A percentile compares a stretch with the other conserved stretches of the same genome.
These are phyloP conservation scores for Tipula unca DNA, from an alignment of 2,888 invertebrate genomes.

Conservation along the genomic window DNA sequence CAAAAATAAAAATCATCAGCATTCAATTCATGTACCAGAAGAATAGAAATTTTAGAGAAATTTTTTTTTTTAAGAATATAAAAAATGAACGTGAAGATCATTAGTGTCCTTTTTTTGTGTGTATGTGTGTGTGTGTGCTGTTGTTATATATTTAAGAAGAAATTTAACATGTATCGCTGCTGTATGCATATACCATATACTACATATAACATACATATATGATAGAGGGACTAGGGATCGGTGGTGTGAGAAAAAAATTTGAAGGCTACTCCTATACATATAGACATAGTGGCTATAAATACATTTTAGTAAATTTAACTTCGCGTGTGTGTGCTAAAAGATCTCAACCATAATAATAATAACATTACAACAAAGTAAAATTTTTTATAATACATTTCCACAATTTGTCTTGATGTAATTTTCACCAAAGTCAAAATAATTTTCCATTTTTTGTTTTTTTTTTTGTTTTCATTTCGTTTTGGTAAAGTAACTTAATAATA, in stretches of 20 bases:
- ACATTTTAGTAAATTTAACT: too few species aligned
- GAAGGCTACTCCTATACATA: background rate
- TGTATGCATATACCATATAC: background rate
- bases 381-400: background rate
- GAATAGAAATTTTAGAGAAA: conserved; percentile 14
- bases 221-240: background rate
- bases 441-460: background rate
- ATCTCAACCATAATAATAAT: background rate
- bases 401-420: background rate
- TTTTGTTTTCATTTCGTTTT: background rate
- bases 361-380: background rate
- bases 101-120: background rate
- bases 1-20: conserved; percentile 8
- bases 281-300: background rate
- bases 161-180: background rate
- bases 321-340: background rate
- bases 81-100: conserved; percentile 2
- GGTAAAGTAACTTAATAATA: background rate
- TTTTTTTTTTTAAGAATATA: background rate
- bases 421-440: background rate
- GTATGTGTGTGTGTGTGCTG: background rate
- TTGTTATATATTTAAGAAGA: background rate
- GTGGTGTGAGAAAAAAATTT: background rate
- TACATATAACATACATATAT: background rate
- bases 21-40: conserved; percentile 8